Percentiles rank a stretch among this genome's conserved stretches.
phyloP scores from a whole-genome alignment of 1,140 invertebrate genomes.

The Drosophila subobscura region DNA sequence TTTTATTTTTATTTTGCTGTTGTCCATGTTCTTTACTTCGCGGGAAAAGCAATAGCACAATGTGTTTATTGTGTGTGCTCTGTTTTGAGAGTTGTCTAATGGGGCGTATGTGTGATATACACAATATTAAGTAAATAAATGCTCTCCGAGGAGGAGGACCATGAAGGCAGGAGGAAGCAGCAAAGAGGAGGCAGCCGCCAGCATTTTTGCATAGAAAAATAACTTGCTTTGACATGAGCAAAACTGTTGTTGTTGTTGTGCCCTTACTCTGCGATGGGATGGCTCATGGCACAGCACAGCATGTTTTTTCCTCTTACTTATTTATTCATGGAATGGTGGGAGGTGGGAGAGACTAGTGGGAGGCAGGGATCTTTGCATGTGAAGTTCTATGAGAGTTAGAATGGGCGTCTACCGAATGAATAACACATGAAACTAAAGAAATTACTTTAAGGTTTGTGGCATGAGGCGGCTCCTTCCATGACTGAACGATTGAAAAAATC shows the following conservation, averaged over 20 bases:
- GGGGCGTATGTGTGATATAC: constrained; percentile 68
- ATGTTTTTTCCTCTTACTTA: constrained; percentile 14
- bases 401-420: constrained; percentile 22
- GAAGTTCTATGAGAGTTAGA: too few relatives aligned
- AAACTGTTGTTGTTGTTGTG: constrained; percentile 8
- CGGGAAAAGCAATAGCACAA: constrained; percentile 46
- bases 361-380: constrained; percentile 3
- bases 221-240: constrained; percentile 47
- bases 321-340: neutral
- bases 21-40: constrained; percentile 1
- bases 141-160: constrained; percentile 10
- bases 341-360: neutral
- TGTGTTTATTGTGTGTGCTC: constrained; percentile 68
- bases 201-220: constrained; percentile 58
- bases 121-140: constrained; percentile 76
- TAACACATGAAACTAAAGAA: constrained; percentile 46
- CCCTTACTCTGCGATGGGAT: neutral
- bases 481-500: neutral
- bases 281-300: too few relatives aligned
- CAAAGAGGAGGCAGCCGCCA: neutral
- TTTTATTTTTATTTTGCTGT: constrained; percentile 1
- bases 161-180: neutral
- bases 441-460: constrained; percentile 26
- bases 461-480: neutral
- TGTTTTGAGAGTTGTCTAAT: constrained; percentile 55